Evolutionary conservation across 2,113 vertebrate genomes (phyloP).

Genomic region (Clarias magur): DNA sequence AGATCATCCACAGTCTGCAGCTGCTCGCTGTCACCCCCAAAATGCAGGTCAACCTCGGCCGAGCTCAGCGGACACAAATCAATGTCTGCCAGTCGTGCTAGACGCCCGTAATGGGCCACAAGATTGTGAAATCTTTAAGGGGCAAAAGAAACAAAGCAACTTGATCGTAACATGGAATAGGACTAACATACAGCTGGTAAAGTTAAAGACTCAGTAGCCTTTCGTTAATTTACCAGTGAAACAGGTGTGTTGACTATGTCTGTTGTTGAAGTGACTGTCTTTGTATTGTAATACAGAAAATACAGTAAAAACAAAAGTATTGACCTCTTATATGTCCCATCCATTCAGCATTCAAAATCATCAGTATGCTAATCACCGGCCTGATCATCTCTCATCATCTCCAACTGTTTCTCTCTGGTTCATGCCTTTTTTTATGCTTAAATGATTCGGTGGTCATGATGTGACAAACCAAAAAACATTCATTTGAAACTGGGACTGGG

Average conservation of each 20-base stretch:
- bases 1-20: conserved; percentile 92
- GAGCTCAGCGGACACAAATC: conserved; percentile 86
- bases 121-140: conserved; percentile 84
- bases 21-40: conserved; percentile 82
- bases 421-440: no score
- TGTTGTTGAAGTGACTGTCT: neutral
- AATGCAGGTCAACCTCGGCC: conserved; percentile 85
- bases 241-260: neutral
- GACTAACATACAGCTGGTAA: neutral
- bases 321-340: no score
- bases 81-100: conserved; percentile 91
- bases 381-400: no score
- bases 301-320: neutral
- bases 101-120: conserved; percentile 88
- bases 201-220: neutral
- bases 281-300: neutral
- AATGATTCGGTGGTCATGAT: no score
- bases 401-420: no score
- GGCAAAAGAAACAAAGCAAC: conserved; percentile 10
- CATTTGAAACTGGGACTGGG: no score
- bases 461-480: no score
- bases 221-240: neutral
- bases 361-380: no score
- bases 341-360: no score
- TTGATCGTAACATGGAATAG: neutral